Evolutionary conservation across 2,888 invertebrate genomes (phyloP), one percentile per base, ranked within the genome.

Genomic region (Apodemia duryi): DNA sequence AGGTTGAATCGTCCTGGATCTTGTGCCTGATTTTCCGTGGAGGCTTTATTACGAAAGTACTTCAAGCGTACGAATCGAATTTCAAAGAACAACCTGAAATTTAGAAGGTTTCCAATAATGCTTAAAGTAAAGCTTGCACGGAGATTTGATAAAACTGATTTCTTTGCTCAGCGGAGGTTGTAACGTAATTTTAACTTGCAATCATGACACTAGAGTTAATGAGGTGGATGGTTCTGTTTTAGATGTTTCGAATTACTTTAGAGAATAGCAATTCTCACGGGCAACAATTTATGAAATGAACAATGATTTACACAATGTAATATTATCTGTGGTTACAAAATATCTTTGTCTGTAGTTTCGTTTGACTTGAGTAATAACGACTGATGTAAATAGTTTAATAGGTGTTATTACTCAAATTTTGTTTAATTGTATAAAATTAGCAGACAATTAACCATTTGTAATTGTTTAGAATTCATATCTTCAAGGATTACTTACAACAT

Each of bases 81-180:
- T 66, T 65, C 67, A 61, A 63, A n/a, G 65, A 62, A 57, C 46
- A 61, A 62, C 62, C 63, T 65, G 67, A 63, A 67, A 63, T 66
- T 66, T 68, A 64, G 46, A 61, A 63, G 63, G 66, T 66, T 68
- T 63, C 68, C 66, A 68, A 68, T 68, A 68, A 64, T 21, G 57
- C 63, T 21, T 29, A 63, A 70, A 71, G 71, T 73, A 71, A 77
- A 76, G 71, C 70, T 77, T 76, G 67, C 74, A 73, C 68, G 68
- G 69, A 71, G 72, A 66, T 63, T 77, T 73, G 79, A 78, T 77
- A 73, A 74, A 79, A 77, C 77, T 72, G 67, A 72, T 83, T 85
- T 77, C 72, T 85, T 88, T 88, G 87, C 89, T 89, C 88, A 88
- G 85, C 75, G 80, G 83, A 81, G 89, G 88, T 89, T 88, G 89